Evolutionary conservation across 2,113 vertebrate genomes (phyloP).

Genomic region (Centropus unirufus): DNA sequence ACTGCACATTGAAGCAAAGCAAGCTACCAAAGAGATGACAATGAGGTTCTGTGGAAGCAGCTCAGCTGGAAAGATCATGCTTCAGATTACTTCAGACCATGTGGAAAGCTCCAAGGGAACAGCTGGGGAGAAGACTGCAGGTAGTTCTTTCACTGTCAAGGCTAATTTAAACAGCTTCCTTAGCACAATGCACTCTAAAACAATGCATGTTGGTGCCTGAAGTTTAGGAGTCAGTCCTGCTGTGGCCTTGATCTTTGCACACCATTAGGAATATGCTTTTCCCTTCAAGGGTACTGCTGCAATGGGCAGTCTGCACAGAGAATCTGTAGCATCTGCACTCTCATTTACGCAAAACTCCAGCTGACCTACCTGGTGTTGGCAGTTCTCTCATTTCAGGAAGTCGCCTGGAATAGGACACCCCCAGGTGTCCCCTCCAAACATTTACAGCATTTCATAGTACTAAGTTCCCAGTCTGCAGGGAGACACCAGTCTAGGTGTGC

Average conservation of each 20-base stretch:
- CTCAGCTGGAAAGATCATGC: not conserved
- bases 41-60: not conserved
- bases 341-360: not conserved
- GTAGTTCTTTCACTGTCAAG: not conserved
- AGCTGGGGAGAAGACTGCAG: not conserved
- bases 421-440: not conserved
- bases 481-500: not conserved
- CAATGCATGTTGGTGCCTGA: accelerated
- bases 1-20: not conserved
- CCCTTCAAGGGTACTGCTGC: not conserved
- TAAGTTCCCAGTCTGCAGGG: not conserved
- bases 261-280: not conserved
- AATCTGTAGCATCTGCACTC: not conserved
- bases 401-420: not conserved
- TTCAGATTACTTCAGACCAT: not conserved
- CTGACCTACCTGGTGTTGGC: not conserved
- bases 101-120: not conserved
- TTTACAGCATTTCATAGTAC: not conserved
- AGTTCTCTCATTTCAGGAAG: not conserved
- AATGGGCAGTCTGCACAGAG: not conserved
- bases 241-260: not conserved
- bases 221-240: not conserved
- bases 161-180: not conserved
- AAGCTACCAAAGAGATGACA: not conserved
- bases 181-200: accelerated